Evolutionary conservation across 2,113 vertebrate genomes (phyloP).

Genomic region (Equus przewalskii): DNA sequence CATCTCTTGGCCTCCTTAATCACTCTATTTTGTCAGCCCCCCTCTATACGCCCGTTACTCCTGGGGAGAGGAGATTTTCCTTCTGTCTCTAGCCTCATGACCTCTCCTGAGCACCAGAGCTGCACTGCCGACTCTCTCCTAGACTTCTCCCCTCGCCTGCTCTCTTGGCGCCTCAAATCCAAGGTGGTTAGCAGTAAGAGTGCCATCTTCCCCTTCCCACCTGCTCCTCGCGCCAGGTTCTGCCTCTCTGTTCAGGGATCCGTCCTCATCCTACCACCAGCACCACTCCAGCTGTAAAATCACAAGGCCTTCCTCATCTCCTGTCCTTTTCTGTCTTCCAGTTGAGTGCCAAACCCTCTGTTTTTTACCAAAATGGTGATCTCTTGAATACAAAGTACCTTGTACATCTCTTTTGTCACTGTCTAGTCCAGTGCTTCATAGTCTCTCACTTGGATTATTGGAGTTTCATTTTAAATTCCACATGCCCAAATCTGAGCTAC

Average conservation of each 20-base stretch:
- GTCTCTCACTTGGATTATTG: not conserved
- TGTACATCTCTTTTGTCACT: not conserved
- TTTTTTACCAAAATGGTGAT: not conserved
- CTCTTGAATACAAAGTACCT: not conserved
- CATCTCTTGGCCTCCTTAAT: not conserved
- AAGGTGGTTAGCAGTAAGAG: not conserved
- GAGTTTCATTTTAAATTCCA: constrained; percentile 34
- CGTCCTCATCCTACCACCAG: not conserved
- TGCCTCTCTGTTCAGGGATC: not conserved
- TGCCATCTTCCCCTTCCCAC: not conserved
- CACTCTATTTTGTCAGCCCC: not conserved
- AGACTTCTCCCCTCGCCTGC: not conserved
- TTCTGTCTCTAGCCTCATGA: not conserved
- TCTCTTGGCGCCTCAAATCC: not conserved
- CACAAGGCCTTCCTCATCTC: not conserved
- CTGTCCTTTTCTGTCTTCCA: not conserved
- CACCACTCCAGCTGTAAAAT: not conserved
- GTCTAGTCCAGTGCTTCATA: not conserved
- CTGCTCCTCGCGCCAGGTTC: not conserved
- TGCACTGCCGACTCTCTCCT: not conserved
- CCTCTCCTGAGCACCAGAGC: not conserved
- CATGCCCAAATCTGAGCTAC: not conserved
- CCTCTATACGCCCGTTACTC: not conserved
- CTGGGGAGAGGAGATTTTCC: not conserved
- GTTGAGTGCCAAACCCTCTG: not conserved